Conservation (phyloP, 2,888 invertebrate genomes). For the Rotaria socialis region DNA sequence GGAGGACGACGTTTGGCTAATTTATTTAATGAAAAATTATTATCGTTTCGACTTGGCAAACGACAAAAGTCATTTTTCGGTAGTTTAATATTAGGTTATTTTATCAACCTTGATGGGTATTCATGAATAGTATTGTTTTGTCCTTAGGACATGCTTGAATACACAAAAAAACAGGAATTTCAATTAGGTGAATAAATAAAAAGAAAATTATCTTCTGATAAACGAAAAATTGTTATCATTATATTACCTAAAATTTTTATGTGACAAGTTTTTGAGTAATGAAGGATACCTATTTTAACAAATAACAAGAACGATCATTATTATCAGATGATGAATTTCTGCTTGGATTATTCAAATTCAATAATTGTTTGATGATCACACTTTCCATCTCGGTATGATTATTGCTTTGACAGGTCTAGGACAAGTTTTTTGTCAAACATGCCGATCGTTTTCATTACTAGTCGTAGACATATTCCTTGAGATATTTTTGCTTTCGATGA, state of each 20-base stretch:
- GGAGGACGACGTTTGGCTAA: background rate
- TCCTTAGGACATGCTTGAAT: background rate
- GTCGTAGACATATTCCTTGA: too few species aligned
- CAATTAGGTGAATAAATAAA: background rate
- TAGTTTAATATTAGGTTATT: background rate
- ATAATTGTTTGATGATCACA: too few species aligned
- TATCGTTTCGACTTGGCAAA: conserved; percentile 19
- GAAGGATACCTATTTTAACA: too few species aligned
- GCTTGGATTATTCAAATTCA: too few species aligned
- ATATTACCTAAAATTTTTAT: background rate
- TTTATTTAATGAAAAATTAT: background rate
- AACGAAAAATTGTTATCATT: background rate
- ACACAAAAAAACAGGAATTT: background rate
- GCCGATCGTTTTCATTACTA: too few species aligned
- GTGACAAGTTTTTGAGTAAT: background rate
- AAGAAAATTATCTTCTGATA: background rate
- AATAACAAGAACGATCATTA: too few species aligned
- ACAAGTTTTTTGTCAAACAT: too few species aligned
- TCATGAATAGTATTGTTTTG: background rate
- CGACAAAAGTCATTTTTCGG: background rate
- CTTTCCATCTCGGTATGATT: too few species aligned
- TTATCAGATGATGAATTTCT: too few species aligned
- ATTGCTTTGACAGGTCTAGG: too few species aligned
- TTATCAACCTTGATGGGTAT: too few species aligned
- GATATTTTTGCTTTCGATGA: too few species aligned